These are phyloP conservation scores for Arctopsyche grandis DNA, from an alignment of 1,140 invertebrate species.

Conservation along the genomic window DNA sequence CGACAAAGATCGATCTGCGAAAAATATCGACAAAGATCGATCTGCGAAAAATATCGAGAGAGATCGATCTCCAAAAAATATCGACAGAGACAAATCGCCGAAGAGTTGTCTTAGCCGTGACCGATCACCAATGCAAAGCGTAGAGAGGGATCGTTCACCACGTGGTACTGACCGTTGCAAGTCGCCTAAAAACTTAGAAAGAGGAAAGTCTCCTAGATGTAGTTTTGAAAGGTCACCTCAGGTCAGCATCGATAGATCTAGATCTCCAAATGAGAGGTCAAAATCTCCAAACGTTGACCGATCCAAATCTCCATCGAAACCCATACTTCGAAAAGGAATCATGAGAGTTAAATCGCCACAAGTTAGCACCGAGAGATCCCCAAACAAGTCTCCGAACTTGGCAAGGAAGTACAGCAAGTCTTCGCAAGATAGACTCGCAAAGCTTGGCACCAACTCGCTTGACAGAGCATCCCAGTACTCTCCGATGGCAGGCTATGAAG, in stretches of 20 bases:
- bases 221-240: constrained; percentile 64
- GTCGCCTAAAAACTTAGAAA: constrained; percentile 63
- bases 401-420: constrained; percentile 63
- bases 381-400: constrained; percentile 63
- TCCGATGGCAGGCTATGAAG: constrained; percentile 64
- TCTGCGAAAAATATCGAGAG: constrained; percentile 62
- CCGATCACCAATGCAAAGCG: constrained; percentile 54
- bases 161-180: constrained; percentile 58
- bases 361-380: constrained; percentile 64
- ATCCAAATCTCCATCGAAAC: constrained; percentile 61
- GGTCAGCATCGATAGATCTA: constrained; percentile 62
- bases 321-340: constrained; percentile 64
- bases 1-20: constrained; percentile 58
- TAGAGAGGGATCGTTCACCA: constrained; percentile 58
- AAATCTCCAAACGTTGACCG: constrained; percentile 59
- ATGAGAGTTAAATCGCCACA: constrained; percentile 63
- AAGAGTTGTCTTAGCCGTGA: constrained; percentile 62
- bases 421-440: constrained; percentile 63
- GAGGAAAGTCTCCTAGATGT: constrained; percentile 61
- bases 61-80: constrained; percentile 58
- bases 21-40: constrained; percentile 57
- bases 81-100: constrained; percentile 59
- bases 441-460: constrained; percentile 64
- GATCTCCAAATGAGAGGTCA: constrained; percentile 60
- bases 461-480: constrained; percentile 65